Evolutionary conservation across 2,113 vertebrate genomes (phyloP), one percentile per base, ranked within the genome.

Genomic region (Elgaria multicarinata): DNA sequence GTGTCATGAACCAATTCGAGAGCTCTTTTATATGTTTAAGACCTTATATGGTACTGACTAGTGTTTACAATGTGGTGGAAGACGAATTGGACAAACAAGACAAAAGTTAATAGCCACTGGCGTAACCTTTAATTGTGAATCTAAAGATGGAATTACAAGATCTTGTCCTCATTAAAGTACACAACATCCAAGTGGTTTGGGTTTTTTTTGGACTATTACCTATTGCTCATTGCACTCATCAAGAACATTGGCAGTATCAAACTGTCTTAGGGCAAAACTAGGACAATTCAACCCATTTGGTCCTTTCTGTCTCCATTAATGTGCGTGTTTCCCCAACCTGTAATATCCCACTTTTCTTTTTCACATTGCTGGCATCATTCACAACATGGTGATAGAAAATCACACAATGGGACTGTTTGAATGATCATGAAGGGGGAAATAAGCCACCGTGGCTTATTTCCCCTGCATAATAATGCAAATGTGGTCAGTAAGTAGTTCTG

Each of bases 1-100:
- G 80, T 92, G 87, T 93, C 36, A 50, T 46, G 26, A 95, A 91
- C 80, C 33, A 53, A 16, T 28, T 86, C 87, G 72, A 0, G 0
- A 92, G 7, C 9, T 87, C 22, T 87, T 92, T 92, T 87, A 90
- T 72, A 88, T 92, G 91, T 94, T 93, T 7, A 91, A 92, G 69
- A 9, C 87, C 90, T 83, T 96, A 90, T 93, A 95, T 89, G 90
- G 91, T 90, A 94, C 89, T 86, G 31, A 36, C 7, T 90, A 87
- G 33, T 91, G 79, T 82, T 95, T 94, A 88, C 62, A 90, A 93
- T 92, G 39, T 88, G 90, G 69, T 89, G 94, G 91, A 93, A 79
- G 85, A 91, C 91, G 94, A 95, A 89, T 28, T 92, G 88, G 84
- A 95, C 81, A 93, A 96, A 95, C 94, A 93, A 95, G 95, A 83